Evolutionary conservation across 1,140 invertebrate species (phyloP).

Genomic region (Adelges cooleyi): DNA sequence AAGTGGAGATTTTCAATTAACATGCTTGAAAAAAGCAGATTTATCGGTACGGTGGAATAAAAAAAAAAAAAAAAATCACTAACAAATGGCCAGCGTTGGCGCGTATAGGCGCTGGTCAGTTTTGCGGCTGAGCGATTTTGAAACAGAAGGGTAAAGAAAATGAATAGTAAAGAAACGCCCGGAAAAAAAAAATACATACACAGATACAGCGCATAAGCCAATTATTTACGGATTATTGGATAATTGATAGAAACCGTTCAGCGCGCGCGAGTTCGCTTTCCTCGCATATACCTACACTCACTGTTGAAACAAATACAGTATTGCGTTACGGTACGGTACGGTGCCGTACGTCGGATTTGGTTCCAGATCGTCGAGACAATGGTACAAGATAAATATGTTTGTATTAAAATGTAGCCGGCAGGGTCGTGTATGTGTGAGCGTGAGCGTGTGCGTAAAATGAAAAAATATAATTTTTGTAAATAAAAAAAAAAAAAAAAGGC

Average conservation of each 20-base stretch:
- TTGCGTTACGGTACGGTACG: neutral
- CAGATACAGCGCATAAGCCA: too few species aligned
- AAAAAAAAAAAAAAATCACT: too few species aligned
- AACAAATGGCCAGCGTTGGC: neutral
- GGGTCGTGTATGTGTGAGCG: neutral
- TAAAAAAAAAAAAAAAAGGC: conserved; percentile 10
- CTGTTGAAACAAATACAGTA: neutral
- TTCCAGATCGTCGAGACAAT: conserved; percentile 11
- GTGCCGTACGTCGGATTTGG: neutral
- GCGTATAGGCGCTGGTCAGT: neutral
- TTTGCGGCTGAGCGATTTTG: neutral
- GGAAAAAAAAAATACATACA: too few species aligned
- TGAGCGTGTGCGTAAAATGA: neutral
- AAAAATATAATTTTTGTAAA: neutral
- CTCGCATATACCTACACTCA: neutral
- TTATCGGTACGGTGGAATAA: too few species aligned
- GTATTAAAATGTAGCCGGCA: conserved; percentile 21
- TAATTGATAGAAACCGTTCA: neutral
- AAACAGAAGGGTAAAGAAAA: too few species aligned
- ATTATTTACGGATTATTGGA: conserved; percentile 1
- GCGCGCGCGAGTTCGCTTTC: neutral
- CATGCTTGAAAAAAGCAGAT: too few species aligned
- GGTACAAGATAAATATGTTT: conserved; percentile 26
- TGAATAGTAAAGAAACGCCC: neutral
- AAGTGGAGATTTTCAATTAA: too few species aligned